Evolutionary conservation across 2,888 invertebrate species (phyloP), one percentile per base, ranked within the genome.

Genomic region (Hylaea fasciaria): DNA sequence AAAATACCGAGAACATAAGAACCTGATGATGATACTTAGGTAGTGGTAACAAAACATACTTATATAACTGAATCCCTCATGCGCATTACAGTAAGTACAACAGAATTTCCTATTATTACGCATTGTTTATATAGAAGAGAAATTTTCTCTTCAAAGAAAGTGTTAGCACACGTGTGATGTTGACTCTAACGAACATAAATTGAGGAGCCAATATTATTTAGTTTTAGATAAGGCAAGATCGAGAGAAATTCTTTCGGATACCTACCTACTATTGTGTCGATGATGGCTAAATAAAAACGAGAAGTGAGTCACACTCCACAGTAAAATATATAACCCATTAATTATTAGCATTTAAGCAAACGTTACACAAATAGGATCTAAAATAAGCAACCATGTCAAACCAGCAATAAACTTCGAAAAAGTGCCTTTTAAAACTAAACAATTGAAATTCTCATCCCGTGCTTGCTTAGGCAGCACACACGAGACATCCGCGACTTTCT

Each of bases 141-240:
- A 69, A 70, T 65, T 69, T 70, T 32, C 58, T 57, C 46, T 48
- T 46, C 58, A 60, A 72, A 72, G 77, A 77, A 82, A 81, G 75
- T 76, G 75, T 76, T 76, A 68, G 70, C 77, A 76, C 60, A 60
- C 61, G 57, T 68, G 70, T 67, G 51, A 72, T 68, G 69, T 68
- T 52, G 46, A 56, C 37, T 55, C 61, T 39, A 51, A 46, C 11
- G 10, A 29, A 11, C 50, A 55, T 55, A 54, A 50, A 44, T 43
- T 51, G 40, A 51, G 32, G 9, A 44, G 14, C 46, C 2, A 37
- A 37, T 37, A 12, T n/a, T n/a, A 37, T 37, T n/a, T n/a, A n/a
- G 37, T n/a, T 37, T 37, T 37, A 3, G 37, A 3, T 10, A 37
- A 5, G 1, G 37, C 32, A 32, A 32, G n/a, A n/a, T 32, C 7